Conservation (phyloP, 92 coral and sea anemone genomes). For the Metridium senile region DNA sequence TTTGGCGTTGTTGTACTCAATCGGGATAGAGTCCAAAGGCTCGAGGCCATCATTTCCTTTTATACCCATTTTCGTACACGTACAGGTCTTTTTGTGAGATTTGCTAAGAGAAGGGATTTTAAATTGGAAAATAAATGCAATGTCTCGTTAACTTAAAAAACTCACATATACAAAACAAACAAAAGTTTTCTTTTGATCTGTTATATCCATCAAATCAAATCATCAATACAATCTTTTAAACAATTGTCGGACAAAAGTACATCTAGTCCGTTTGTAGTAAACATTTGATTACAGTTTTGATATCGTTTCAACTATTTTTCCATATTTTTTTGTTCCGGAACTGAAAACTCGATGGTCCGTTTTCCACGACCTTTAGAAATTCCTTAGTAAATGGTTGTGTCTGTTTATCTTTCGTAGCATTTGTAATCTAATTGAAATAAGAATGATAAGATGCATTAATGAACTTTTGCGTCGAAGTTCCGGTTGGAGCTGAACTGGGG, state of each 20-base stretch:
- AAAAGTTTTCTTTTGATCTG: too few relatives aligned
- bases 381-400: not conserved
- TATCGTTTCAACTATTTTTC: not conserved
- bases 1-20: not conserved
- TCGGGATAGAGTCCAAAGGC: not conserved
- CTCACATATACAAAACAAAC: too few relatives aligned
- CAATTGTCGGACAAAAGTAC: slow-evolving; percentile 7
- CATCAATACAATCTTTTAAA: not conserved
- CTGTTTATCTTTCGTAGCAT: slow-evolving; percentile 17
- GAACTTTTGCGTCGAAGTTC: not conserved
- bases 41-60: not conserved
- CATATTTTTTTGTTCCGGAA: not conserved
- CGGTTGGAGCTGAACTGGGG: not conserved
- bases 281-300: not conserved
- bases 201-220: not conserved
- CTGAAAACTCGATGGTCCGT: not conserved
- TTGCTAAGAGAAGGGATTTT: too few relatives aligned
- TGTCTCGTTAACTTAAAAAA: too few relatives aligned
- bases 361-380: not conserved
- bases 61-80: not conserved
- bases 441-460: slow-evolving; percentile 14
- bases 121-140: too few relatives aligned
- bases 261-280: not conserved
- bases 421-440: slow-evolving; percentile 31
- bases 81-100: too few relatives aligned